Base-by-base conservation (phyloP, 2,888 invertebrate species). In the Drosophila nr. fundita region DNA sequence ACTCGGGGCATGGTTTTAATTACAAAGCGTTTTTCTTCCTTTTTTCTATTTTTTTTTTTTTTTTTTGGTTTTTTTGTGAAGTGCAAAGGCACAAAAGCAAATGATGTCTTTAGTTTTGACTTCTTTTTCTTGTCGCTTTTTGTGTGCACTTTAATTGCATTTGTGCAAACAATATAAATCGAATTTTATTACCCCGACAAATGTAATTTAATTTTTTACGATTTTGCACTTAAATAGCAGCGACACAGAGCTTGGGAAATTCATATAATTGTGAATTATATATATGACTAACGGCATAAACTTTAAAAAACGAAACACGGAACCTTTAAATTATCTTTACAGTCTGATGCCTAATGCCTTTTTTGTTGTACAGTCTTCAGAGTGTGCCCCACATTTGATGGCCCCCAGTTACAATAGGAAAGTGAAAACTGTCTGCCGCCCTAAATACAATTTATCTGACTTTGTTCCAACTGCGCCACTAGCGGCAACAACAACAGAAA, bases 201-300 rank as follows among this genome's bases (percentile, higher is more conserved):
- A 66, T 75, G 90, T 71, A 89, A 90, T 90, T 90, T 82, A 90
- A 83, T 87, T 91, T 90, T 91, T 90, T 90, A 90, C 88, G 89
- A 89, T 90, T 91, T 90, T 90, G 91, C 86, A 91, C 91, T 80
- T 74, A 72, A 82, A 90, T 81, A 79, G 66, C 69, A 62, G 18
- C 68, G 53, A 27, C n/a, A 53, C n/a, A 13, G 68, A 70, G 74
- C 66, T 80, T 70, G 77, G 55, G 70, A 79, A 77, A 64, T 30
- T 66, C 57, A 29, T 34, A n/a, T 30, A 11, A 11, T 49, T 60
- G 42, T 53, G 5, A 69, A 11, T 11, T 15, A 50, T 24, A 24
- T 7, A 24, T 7, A 10, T 8, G 53, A 45, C 58, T 79, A 74
- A 75, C 72, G 68, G 68, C 24, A 24, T 27, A 27, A 42, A 40